Evolutionary conservation across 2,113 vertebrate species (phyloP), one percentile per base, ranked within the genome.

Genomic region (Physeter macrocephalus): DNA sequence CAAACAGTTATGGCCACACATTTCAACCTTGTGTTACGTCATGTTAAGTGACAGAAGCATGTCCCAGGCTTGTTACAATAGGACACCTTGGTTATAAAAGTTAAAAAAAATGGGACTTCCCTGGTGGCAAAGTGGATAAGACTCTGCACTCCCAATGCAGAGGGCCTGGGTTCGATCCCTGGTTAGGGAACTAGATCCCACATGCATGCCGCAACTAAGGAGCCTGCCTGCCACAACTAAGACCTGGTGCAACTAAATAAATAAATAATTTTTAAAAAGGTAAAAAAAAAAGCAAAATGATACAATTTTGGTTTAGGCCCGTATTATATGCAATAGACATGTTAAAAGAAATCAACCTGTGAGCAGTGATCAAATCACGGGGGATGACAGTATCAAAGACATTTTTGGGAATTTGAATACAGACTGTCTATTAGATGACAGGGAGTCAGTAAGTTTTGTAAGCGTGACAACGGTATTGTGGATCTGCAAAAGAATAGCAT

Each of bases 1-100:
- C 25, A 31, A 62, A 75, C 5, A 23, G 57, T 6, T 3, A 8
- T 0, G 2, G 39, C 20, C 5, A 8, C 21, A 20, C 9, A 8
- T 15, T 41, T 52, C 31, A 62, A 17, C 1, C 3, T 10, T 3
- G 31, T 10, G 25, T 36, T 27, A 36, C 5, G 1, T 15, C 31
- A 66, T 18, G 34, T 17, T 8, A 14, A 66, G 57, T 2, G 57
- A 49, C 29, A 59, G 41, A 49, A 57, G 29, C n/a, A 72, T 81
- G 39, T 31, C 21, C 57, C 39, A 41, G 4, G 10, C 72, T 59
- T 27, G 31, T 31, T 34, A 39, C 34, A 41, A 41, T 2, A 89
- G 21, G 21, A 6, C 9, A 8, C 14, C 57, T 2, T 10, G 13
- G 25, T n/a, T 27, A 34, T 2, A 59, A 83, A 74, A 95, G 39